Evolutionary conservation across 2,797 vertebrate genomes (phyloP).

Genomic region (Lepilemur ruficaudatus): DNA sequence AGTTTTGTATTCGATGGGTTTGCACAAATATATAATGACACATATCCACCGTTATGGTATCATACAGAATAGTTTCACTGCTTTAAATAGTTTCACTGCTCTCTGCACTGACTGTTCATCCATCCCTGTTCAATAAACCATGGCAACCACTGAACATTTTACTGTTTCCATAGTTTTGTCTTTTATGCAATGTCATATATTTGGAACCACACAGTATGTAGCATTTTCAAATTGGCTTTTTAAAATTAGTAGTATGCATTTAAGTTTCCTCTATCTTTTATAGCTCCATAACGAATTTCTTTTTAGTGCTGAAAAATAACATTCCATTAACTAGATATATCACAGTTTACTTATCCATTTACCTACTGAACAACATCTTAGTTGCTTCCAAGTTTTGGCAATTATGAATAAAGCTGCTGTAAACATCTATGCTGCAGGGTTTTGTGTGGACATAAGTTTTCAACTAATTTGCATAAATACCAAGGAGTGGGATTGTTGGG

Average conservation of each 20-base stretch:
- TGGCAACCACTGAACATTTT: not conserved
- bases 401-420: not conserved
- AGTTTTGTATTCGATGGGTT: not conserved
- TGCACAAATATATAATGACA: not conserved
- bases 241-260: not conserved
- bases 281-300: not conserved
- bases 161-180: not conserved
- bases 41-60: not conserved
- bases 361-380: not conserved
- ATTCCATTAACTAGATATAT: not conserved
- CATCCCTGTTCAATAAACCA: not conserved
- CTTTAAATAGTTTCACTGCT: not conserved
- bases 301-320: not conserved
- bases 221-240: not conserved
- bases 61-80: not conserved
- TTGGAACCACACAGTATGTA: not conserved
- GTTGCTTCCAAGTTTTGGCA: not conserved
- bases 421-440: not conserved
- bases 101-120: not conserved
- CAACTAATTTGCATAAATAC: not conserved
- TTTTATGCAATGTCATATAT: not conserved
- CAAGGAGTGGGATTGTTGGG: not conserved
- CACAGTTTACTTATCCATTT: not conserved
- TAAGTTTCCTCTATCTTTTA: not conserved
- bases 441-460: not conserved